Conservation (phyloP, 1,140 invertebrate species). For the Ceratitis capitata region DNA sequence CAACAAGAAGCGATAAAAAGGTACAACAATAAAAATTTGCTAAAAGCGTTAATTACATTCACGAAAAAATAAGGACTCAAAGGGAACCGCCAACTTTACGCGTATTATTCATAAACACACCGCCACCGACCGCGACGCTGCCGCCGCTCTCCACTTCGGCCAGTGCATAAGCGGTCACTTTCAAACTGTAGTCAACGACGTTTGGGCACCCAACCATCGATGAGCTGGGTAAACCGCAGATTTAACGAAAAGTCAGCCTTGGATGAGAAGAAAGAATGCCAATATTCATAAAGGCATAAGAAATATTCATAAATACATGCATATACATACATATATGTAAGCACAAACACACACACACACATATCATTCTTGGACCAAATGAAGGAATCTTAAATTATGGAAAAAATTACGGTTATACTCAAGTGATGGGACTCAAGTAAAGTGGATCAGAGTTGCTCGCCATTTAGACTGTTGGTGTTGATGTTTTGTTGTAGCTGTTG, state of each 20-base stretch:
- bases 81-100: conserved; percentile 26
- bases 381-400: background rate
- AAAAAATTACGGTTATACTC: background rate
- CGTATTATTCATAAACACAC: conserved; percentile 29
- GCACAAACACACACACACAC: background rate
- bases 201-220: background rate
- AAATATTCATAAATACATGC: background rate
- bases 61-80: conserved; percentile 35
- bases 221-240: background rate
- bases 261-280: too few relatives aligned
- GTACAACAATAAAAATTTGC: conserved; percentile 44
- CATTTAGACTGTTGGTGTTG: too few relatives aligned
- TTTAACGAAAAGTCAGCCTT: too few relatives aligned
- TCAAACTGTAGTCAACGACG: background rate
- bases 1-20: conserved; percentile 40
- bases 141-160: background rate
- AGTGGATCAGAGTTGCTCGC: background rate
- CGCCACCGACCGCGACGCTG: background rate
- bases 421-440: background rate
- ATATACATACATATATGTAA: background rate
- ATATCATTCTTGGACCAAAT: too few relatives aligned
- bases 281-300: conserved; percentile 29
- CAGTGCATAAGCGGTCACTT: background rate
- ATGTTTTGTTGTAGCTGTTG: too few relatives aligned
- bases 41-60: conserved; percentile 64